Percentiles rank a stretch among this genome's conserved stretches.
phyloP scores from a whole-genome alignment of 2,888 invertebrate genomes.

The Cosmopolites sordidus region DNA sequence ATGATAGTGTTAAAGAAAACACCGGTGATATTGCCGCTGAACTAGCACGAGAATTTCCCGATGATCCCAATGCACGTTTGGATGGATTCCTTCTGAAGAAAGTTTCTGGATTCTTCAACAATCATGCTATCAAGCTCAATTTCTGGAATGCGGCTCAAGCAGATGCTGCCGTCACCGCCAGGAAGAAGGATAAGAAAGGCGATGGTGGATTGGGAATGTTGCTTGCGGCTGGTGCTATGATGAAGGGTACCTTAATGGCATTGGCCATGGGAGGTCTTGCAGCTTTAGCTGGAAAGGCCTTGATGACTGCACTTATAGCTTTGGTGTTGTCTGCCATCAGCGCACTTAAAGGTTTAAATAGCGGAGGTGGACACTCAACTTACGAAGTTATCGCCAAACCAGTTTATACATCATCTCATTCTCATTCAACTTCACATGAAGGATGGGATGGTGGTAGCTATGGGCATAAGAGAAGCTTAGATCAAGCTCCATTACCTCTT shows the following conservation, averaged over 20 bases:
- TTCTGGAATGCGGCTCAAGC: constrained; percentile 46
- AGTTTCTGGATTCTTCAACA: constrained; percentile 62
- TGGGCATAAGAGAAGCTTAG: constrained; percentile 20
- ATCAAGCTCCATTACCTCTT: constrained; percentile 17
- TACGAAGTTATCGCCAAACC: constrained; percentile 71
- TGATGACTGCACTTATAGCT: constrained; percentile 73
- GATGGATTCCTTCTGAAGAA: constrained; percentile 67
- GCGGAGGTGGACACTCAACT: constrained; percentile 61
- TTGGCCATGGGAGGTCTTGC: constrained; percentile 67
- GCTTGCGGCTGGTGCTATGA: constrained; percentile 50
- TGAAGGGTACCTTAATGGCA: constrained; percentile 65
- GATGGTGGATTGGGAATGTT: constrained; percentile 46
- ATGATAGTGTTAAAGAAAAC: constrained; percentile 46
- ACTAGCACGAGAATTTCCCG: constrained; percentile 64
- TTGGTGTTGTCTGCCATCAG: constrained; percentile 67
- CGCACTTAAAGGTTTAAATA: constrained; percentile 38
- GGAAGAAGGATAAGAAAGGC: constrained; percentile 43
- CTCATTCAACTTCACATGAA: constrained; percentile 23
- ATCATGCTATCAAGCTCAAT: constrained; percentile 65
- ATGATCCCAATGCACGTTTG: constrained; percentile 67
- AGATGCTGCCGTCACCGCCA: constrained; percentile 48
- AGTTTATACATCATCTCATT: constrained; percentile 14
- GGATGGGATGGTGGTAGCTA: constrained; percentile 20
- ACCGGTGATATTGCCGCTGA: constrained; percentile 64
- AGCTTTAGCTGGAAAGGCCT: constrained; percentile 70